Base-by-base conservation (phyloP, 2,888 invertebrate genomes). In the Xestia ashworthii region DNA sequence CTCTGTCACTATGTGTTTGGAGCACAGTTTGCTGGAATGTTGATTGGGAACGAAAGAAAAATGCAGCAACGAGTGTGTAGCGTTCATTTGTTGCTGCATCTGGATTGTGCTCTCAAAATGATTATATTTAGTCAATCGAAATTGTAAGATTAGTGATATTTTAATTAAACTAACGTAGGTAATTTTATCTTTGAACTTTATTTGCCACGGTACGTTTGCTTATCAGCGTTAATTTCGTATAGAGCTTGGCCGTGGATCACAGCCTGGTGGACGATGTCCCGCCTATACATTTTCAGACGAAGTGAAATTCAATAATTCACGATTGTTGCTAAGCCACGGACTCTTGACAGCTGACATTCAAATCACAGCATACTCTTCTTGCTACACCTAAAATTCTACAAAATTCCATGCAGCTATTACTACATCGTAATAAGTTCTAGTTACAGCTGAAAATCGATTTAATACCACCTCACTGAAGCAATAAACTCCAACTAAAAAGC, bases 401-500 rank as follows among this genome's bases (percentile, higher is more conserved):
- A 64, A 12, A n/a, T 6, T 41, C 19, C 48, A 8, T 48, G 25
- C 48, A 71, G 12, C 38, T n/a, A 38, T 46, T 38, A 64, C 74
- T 4, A 25, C 41, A 5, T 19, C 50, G 19, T 44, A n/a, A 66
- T 69, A 70, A 14, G 12, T 82, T 46, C 25, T 19, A 78, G 25
- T 82, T 65, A 41, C 25, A 55, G 8, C 41, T 5, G 38, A 65
- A 83, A 71, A 53, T 80, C 38, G 48, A 69, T 64, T 9, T 74
- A 72, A 71, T 46, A 66, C 46, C 25, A 62, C 50, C 62, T 69
- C 25, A 16, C 38, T 41, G 62, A 14, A 6, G 86, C 83, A 75
- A 86, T 84, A 84, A 84, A 84, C 14, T 84, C 64, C 64, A 85
- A 89, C 80, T 88, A 85, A 83, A 88, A 82, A 85, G 87, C 87